Evolutionary conservation across 2,888 invertebrate genomes (phyloP), one percentile per base, ranked within the genome.

Genomic region (Hymenopus coronatus): DNA sequence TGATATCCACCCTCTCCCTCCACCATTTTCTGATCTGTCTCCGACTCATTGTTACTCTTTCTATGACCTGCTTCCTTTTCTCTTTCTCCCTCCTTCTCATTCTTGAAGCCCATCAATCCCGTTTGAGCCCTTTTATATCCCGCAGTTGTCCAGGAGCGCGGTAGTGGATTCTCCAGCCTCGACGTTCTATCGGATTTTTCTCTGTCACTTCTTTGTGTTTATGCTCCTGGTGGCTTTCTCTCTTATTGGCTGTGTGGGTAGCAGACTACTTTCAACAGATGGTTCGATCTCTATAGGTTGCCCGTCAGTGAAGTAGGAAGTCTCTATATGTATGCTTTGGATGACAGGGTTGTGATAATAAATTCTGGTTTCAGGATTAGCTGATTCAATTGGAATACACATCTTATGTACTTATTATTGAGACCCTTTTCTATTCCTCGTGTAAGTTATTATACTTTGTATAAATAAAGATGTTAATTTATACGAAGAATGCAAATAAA

Each of bases 71-170:
- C 27, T 70, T 81, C 70, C 82, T 33, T 33, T 82, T 20, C 86
- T 81, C 28, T 40, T 30, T 28, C 28, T 30, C 85, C 30, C 54
- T 70, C 85, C 30, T 87, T 28, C 33, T 87, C 82, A 70, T 70
- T 40, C 87, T 87, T 87, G 82, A 87, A 86, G 82, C 87, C 54
- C 87, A 87, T 87, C 87, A 87, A 87, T 87, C 87, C 87, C 82
- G 81, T 87, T 87, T 87, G 87, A 87, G 87, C 82, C 54, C 87
- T 87, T 82, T 87, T 87, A 87, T 87, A 82, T 87, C 87, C 33
- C 40, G 87, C 82, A 70, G 54, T 70, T 70, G 54, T 70, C 54
- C 54, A 70, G 54, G 54, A 70, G 54, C 25, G 54, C 54, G 54
- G 25, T 70, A 25, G 54, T 70, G 54, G 25, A 20, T 70, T 70